Evolutionary conservation across 2,888 invertebrate genomes (phyloP).

Genomic region (Punctoribates punctum): DNA sequence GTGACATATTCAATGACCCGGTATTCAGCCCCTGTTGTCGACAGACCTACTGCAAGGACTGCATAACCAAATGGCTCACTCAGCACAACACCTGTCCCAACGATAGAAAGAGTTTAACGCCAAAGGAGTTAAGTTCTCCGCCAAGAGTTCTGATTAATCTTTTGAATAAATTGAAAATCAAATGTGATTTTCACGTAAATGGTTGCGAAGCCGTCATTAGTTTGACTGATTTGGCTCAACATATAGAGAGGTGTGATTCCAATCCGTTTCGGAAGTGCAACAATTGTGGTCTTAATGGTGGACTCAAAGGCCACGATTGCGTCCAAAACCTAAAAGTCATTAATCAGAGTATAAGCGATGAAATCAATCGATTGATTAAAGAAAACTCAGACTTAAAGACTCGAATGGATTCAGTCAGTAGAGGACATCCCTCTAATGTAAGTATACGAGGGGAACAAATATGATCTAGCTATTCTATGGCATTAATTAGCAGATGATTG

Average conservation of each 20-base stretch:
- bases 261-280: conserved; percentile 10
- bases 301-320: not conserved
- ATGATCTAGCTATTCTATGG: too few relatives aligned
- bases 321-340: not conserved
- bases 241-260: not conserved
- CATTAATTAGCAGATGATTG: too few relatives aligned
- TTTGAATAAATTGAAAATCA: not conserved
- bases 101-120: not conserved
- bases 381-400: too few relatives aligned
- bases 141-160: conserved; percentile 8
- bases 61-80: not conserved
- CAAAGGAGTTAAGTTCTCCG: not conserved
- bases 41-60: conserved; percentile 16
- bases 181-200: not conserved
- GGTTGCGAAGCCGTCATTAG: not conserved
- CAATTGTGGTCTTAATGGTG: not conserved
- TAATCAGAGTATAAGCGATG: too few relatives aligned
- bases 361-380: too few relatives aligned
- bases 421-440: too few relatives aligned
- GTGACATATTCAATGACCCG: not conserved
- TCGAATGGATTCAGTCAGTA: too few relatives aligned
- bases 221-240: not conserved
- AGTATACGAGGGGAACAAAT: too few relatives aligned
- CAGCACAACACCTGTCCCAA: conserved; percentile 7
- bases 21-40: conserved; percentile 16